Evolutionary conservation across 2,797 vertebrate genomes (phyloP).

Genomic region (Oreochromis grahami): DNA sequence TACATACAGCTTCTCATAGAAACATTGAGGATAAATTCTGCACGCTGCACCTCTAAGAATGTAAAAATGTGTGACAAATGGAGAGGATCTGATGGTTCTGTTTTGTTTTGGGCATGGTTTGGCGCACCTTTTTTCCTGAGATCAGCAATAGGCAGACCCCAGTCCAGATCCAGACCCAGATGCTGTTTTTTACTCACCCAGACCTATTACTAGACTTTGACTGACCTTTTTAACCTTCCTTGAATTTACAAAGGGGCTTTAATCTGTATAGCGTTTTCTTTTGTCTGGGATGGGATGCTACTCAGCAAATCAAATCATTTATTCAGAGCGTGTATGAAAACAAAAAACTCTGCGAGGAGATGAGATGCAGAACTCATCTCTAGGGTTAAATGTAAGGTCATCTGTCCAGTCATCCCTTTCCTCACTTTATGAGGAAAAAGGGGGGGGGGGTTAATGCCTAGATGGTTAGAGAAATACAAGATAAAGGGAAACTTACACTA

Average conservation of each 20-base stretch:
- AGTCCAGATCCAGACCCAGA: not conserved
- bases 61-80: not conserved
- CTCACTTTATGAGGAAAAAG: not conserved
- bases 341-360: not conserved
- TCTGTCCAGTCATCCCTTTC: not conserved
- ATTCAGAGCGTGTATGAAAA: not conserved
- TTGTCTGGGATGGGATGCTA: not conserved
- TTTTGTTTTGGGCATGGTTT: not conserved
- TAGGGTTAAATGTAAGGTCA: not conserved
- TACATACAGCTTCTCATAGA: not conserved
- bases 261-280: not conserved
- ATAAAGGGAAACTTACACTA: not conserved
- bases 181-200: fast-evolving
- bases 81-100: not conserved
- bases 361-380: not conserved
- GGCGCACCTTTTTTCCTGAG: not conserved
- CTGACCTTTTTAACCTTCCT: not conserved
- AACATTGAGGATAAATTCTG: not conserved
- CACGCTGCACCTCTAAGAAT: not conserved
- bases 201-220: not conserved
- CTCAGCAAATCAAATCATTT: not conserved
- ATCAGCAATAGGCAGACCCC: not conserved
- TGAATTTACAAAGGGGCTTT: not conserved
- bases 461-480: not conserved
- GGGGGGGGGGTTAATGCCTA: not conserved